A percentile compares a stretch with the other conserved stretches of the same genome.
phyloP scores from a whole-genome alignment of 30 jellyfish, hydroid and myxozoan genomes.

The Rhopilema esculentum region DNA sequence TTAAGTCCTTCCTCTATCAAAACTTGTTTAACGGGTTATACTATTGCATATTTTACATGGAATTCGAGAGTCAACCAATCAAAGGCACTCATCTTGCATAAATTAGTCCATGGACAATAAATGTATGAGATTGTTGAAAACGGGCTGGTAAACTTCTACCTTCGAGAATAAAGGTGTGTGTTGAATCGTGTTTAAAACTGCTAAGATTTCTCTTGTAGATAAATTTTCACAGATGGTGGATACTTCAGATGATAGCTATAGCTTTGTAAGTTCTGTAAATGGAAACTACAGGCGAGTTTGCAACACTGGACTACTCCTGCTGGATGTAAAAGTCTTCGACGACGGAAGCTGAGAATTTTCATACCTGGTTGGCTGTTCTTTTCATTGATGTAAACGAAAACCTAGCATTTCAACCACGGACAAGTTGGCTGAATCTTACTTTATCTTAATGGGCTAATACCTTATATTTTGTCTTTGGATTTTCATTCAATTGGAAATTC shows the following conservation, averaged over 20 bases:
- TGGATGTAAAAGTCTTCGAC: slow-evolving; percentile 73
- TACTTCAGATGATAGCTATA: slow-evolving; percentile 69
- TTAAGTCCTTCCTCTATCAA: background rate
- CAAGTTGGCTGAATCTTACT: slow-evolving; percentile 15
- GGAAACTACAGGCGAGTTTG: slow-evolving; percentile 73
- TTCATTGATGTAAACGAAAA: slow-evolving; percentile 54
- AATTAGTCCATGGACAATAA: slow-evolving; percentile 11
- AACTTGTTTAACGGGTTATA: background rate
- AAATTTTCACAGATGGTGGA: slow-evolving; percentile 73
- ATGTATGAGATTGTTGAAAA: background rate
- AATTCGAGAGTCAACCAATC: slow-evolving; percentile 9
- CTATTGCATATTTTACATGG: background rate
- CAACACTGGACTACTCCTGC: slow-evolving; percentile 67
- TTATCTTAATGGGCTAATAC: slow-evolving; percentile 63
- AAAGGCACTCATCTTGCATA: background rate
- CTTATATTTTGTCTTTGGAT: slow-evolving; percentile 16
- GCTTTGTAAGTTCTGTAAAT: slow-evolving; percentile 47
- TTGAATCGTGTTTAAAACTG: background rate
- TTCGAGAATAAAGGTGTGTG: background rate
- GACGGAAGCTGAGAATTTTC: slow-evolving; percentile 68
- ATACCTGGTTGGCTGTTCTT: slow-evolving; percentile 63
- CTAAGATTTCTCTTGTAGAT: background rate
- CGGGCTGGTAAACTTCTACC: slow-evolving; percentile 44
- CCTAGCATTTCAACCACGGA: background rate
- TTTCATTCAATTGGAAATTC: slow-evolving; percentile 12